Conservation (phyloP, 2,113 vertebrate species). For the Myrmecophaga tridactyla region DNA sequence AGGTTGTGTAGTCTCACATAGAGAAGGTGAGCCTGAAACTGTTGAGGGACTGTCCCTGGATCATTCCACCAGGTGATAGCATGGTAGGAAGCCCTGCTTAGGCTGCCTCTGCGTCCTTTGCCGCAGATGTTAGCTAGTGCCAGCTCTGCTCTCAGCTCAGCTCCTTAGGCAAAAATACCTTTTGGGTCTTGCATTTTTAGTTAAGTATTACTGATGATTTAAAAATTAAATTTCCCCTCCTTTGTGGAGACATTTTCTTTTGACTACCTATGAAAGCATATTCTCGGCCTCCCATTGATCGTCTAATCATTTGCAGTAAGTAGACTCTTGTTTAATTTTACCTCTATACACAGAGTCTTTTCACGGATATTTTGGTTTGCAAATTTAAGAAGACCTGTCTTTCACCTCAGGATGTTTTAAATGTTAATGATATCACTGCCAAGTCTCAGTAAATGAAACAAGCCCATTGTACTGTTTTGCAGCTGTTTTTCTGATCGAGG, state of each 20-base stretch:
- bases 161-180: fast-evolving
- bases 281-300: background rate
- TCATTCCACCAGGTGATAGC: background rate
- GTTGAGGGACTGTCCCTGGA: background rate
- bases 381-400: background rate
- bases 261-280: background rate
- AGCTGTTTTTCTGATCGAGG: constrained; percentile 93
- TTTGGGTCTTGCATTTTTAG: background rate
- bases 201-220: fast-evolving
- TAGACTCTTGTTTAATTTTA: background rate
- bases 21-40: background rate
- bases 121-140: no score
- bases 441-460: background rate
- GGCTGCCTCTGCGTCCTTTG: no score
- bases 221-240: fast-evolving
- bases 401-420: background rate
- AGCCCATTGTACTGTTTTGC: constrained; percentile 36
- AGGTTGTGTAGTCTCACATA: fast-evolving
- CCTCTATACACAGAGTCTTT: background rate
- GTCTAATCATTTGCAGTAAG: background rate
- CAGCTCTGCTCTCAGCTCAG: no score
- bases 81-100: background rate
- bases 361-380: background rate
- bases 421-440: no score
- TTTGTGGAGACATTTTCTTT: background rate